Evolutionary conservation across 2,113 vertebrate species (phyloP).

Genomic region (Urocynchramus pylzowi): DNA sequence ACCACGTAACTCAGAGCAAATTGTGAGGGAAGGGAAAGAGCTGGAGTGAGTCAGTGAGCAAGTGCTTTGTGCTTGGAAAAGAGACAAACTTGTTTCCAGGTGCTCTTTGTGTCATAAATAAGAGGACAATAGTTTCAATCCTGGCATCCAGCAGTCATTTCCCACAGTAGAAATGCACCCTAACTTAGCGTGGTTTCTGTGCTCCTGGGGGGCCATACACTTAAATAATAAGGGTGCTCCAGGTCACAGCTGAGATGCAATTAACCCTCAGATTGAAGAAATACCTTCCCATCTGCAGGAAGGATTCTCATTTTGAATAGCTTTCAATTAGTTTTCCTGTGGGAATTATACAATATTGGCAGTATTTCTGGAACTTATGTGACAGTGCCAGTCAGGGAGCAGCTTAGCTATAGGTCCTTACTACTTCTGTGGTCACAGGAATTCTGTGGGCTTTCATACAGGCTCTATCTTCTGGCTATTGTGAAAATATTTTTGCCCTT

Average conservation of each 20-base stretch:
- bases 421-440: neutral
- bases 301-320: slow-evolving; percentile 48
- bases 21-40: neutral
- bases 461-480: neutral
- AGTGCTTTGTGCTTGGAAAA: neutral
- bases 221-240: slow-evolving; percentile 46
- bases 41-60: neutral
- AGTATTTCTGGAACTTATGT: slow-evolving; percentile 3
- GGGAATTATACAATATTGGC: slow-evolving; percentile 1
- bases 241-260: neutral
- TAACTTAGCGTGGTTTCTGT: slow-evolving; percentile 27
- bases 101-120: neutral
- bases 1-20: neutral
- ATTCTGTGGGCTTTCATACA: neutral
- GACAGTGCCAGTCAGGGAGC: neutral
- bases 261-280: slow-evolving; percentile 40
- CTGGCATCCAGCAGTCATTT: neutral
- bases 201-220: neutral
- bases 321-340: slow-evolving; percentile 29
- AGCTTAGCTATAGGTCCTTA: neutral
- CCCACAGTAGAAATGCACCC: neutral
- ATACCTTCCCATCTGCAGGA: slow-evolving; percentile 5
- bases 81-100: neutral
- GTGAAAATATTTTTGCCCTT: neutral
- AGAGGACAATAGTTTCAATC: neutral